Conservation (phyloP, 1,140 invertebrate genomes). For the Drosophila lini region DNA sequence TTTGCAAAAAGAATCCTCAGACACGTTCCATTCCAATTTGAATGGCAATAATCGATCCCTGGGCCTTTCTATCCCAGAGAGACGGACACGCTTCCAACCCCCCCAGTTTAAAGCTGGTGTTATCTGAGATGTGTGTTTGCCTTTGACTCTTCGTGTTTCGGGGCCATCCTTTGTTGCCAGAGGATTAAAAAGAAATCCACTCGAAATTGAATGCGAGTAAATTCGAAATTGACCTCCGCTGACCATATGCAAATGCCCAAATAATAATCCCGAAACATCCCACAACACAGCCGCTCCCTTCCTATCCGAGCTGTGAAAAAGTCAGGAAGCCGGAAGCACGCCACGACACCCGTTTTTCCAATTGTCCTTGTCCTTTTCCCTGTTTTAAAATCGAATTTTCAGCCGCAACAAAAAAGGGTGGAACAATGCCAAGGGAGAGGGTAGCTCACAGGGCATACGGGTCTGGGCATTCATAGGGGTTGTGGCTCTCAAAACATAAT, state of each 20-base stretch:
- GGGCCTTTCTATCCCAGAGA: conserved; percentile 55
- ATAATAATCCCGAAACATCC: conserved; percentile 13
- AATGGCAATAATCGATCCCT: conserved; percentile 84
- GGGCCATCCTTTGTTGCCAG: conserved; percentile 16
- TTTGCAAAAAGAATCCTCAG: conserved; percentile 27
- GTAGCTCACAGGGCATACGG: conserved; percentile 33
- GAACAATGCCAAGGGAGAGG: conserved; percentile 21
- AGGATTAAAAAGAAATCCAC: conserved; percentile 81
- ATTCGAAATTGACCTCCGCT: conserved; percentile 75
- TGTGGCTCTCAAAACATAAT: conserved; percentile 66
- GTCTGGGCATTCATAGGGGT: conserved; percentile 15
- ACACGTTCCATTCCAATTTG: conserved; percentile 83
- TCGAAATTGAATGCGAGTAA: conserved; percentile 82
- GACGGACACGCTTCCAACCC: conserved; percentile 12
- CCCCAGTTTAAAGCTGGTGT: conserved; percentile 19
- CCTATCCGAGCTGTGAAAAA: conserved; percentile 69
- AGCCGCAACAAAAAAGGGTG: conserved; percentile 39
- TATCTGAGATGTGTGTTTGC: conserved; percentile 30
- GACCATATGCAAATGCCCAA: conserved; percentile 73
- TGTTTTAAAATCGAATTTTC: conserved; percentile 76
- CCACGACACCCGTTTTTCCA: conserved; percentile 13
- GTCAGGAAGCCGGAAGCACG: conserved; percentile 45
- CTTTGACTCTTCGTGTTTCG: conserved; percentile 52
- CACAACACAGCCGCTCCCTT: not conserved
- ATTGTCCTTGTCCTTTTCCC: conserved; percentile 54